Evolutionary conservation across 2,888 invertebrate genomes (phyloP).

Genomic region (Caenorhabditis sp.): DNA sequence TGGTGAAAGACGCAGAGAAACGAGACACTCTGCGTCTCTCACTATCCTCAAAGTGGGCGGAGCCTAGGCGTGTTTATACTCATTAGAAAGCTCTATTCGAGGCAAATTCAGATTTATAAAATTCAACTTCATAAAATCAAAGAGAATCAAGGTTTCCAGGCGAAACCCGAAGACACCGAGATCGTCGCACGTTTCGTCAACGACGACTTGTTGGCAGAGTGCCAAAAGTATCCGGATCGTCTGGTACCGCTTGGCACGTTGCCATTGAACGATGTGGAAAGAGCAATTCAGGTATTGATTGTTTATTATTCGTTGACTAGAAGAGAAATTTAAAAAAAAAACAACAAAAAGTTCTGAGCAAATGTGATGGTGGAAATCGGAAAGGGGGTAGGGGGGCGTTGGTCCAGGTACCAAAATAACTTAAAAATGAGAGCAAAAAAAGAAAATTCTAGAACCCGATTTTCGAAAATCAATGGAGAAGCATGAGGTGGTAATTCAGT

Average conservation of each 20-base stretch:
- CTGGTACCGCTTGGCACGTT: conserved; percentile 86
- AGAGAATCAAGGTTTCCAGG: conserved; percentile 83
- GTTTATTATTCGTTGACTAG: conserved; percentile 38
- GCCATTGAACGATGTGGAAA: conserved; percentile 85
- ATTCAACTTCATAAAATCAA: too few species aligned
- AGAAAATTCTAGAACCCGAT: neutral
- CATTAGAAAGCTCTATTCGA: neutral
- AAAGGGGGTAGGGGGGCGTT: neutral
- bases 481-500: conserved; percentile 37
- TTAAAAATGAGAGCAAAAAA: conserved; percentile 13
- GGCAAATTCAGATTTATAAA: too few species aligned
- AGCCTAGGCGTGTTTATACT: neutral
- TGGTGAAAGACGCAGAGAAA: neutral
- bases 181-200: conserved; percentile 85
- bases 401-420: conserved; percentile 12
- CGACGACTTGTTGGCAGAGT: conserved; percentile 85
- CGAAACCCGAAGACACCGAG: conserved; percentile 85
- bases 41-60: neutral
- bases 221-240: conserved; percentile 84
- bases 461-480: neutral
- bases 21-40: too few species aligned
- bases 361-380: neutral
- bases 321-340: conserved; percentile 15
- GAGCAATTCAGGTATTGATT: conserved; percentile 84
- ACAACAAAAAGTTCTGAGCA: conserved; percentile 20